Evolutionary conservation across 2,113 vertebrate species (phyloP), one percentile per base, ranked within the genome.

Genomic region (Proterorhinus semilunaris): DNA sequence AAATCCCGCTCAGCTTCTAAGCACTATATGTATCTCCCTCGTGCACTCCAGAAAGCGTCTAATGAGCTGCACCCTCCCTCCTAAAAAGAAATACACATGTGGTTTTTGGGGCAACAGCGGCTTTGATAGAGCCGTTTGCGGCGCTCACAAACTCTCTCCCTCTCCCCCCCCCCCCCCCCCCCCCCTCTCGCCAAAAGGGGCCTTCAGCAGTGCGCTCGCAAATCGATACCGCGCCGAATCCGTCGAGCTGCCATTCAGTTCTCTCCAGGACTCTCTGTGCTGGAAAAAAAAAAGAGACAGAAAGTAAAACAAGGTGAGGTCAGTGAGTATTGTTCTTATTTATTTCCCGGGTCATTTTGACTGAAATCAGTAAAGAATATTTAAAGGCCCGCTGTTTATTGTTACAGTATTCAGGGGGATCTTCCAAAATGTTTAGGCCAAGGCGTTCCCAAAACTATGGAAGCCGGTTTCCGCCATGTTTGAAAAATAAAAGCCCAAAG

Each of bases 161-260:
- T 5, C 46, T 5, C 2, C 46, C 7, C 46, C 46, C 10, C 2
- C 46, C 46, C 46, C 7, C 46, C 46, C 46, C 2, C 46, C 7
- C 46, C 46, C 10, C 2, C 46, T 3, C 6, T 11, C 49, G 4
- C 49, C 49, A 15, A 16, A 21, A 36, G 69, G 72, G 68, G 66
- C 80, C 74, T 8, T 45, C 3, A 77, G 78, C 79, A 5, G 27
- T 54, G 12, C 45, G 45, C 78, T 82, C 68, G 68, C 65, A 77
- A 80, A 90, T 91, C 86, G 84, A 90, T 90, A 88, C 68, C 42
- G 42, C 68, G 59, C 79, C 46, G 87, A 83, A 87, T 84, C 74
- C 87, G 86, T 80, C 54, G 68, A 74, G 74, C 57, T 72, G 83
- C 69, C 82, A 89, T 88, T 89, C 83, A 81, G 85, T 76, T 67